These are phyloP conservation scores for Pammene aurita DNA, from an alignment of 2,888 invertebrate genomes.

Conservation along the genomic window DNA sequence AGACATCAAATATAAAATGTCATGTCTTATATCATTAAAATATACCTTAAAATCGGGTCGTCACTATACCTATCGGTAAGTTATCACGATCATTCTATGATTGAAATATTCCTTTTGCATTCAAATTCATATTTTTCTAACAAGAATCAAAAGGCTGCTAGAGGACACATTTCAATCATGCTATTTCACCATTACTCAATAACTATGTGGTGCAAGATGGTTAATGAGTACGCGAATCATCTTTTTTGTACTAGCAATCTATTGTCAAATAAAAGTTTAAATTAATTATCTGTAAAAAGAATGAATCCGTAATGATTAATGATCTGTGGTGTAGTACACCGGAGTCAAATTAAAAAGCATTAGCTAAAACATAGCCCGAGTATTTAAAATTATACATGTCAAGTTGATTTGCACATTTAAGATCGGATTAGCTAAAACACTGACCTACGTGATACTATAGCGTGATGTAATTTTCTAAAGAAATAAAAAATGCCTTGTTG, in stretches of 20 bases:
- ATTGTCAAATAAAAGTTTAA: background rate
- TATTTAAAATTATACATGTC: constrained; percentile 26
- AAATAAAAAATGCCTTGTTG: constrained; percentile 36
- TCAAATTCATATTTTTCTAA: background rate
- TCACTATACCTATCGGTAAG: too few relatives aligned
- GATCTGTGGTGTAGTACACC: too few relatives aligned
- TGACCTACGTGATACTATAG: constrained; percentile 30
- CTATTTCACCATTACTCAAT: background rate
- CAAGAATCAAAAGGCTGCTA: background rate
- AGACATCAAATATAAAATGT: background rate
- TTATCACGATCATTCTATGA: too few relatives aligned
- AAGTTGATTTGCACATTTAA: constrained; percentile 25
- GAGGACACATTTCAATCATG: background rate
- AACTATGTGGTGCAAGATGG: background rate
- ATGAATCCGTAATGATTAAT: too few relatives aligned
- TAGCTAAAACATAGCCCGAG: too few relatives aligned
- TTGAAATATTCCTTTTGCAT: background rate
- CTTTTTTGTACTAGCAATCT: background rate
- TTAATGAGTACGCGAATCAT: background rate
- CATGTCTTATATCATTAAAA: background rate
- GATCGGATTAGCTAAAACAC: constrained; percentile 21
- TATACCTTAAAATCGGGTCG: background rate
- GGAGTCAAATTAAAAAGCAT: constrained; percentile 31
- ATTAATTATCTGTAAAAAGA: constrained; percentile 6
- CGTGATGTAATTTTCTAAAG: constrained; percentile 35